These are phyloP conservation scores for Philereme vetulata DNA, from an alignment of 2,888 invertebrate species.

Conservation along the genomic window DNA sequence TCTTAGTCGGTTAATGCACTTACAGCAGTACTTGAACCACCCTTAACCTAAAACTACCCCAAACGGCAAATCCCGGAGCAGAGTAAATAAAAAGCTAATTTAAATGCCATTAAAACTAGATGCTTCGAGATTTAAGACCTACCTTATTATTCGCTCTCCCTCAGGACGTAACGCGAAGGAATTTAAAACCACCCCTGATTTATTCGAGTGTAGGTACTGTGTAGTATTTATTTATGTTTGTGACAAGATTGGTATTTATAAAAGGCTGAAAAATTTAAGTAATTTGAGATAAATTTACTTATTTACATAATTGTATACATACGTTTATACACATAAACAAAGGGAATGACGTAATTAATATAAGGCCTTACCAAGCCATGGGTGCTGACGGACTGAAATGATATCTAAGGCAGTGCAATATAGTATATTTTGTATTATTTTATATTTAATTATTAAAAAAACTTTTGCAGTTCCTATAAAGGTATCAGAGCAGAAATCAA, in stretches of 20 bases:
- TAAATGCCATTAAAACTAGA: conserved; percentile 81
- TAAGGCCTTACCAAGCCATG: too few relatives aligned
- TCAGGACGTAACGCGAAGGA: conserved; percentile 41
- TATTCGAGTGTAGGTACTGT: conserved; percentile 33
- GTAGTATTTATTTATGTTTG: conserved; percentile 12
- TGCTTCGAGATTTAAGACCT: conserved; percentile 64
- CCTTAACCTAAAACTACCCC: conserved; percentile 48
- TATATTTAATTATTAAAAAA: too few relatives aligned
- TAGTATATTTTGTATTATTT: too few relatives aligned
- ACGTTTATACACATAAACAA: too few relatives aligned
- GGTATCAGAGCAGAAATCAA: too few relatives aligned
- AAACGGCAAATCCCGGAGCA: conserved; percentile 37
- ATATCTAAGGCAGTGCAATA: too few relatives aligned
- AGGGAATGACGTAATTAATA: too few relatives aligned
- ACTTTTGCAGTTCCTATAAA: too few relatives aligned
- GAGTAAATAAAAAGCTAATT: conserved; percentile 81
- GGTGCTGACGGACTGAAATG: too few relatives aligned
- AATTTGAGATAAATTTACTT: not conserved
- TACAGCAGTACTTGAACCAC: conserved; percentile 10
- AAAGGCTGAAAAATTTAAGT: not conserved
- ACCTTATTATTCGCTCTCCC: conserved; percentile 38
- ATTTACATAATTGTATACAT: too few relatives aligned
- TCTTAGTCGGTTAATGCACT: not conserved
- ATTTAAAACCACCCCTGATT: conserved; percentile 48
- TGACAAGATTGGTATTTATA: conserved; percentile 2